These are phyloP conservation scores for Caenorhabditis zanzibari DNA, from an alignment of 2,888 invertebrate genomes.

Conservation along the genomic window DNA sequence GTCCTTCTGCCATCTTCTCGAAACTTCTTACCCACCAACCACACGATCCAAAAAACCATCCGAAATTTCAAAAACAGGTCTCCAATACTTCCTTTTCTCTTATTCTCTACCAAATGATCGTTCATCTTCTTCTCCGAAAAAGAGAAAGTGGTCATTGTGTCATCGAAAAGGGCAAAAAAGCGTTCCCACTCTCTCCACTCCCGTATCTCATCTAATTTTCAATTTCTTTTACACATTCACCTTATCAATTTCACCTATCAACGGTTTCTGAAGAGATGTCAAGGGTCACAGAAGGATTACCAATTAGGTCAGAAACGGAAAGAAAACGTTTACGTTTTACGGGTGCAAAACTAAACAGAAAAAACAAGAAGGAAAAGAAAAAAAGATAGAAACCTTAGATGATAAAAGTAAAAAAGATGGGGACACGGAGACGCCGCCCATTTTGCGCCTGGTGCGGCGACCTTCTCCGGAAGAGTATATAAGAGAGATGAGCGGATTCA, in stretches of 20 bases:
- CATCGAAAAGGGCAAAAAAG: slow-evolving; percentile 53
- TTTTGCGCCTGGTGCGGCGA: slow-evolving; percentile 61
- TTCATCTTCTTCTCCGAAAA: slow-evolving; percentile 21
- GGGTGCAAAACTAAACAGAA: slow-evolving; percentile 44
- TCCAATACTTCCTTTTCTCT: slow-evolving; percentile 13
- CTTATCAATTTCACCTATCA: slow-evolving; percentile 51
- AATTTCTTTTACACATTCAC: slow-evolving; percentile 9
- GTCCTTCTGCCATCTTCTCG: slow-evolving; percentile 22
- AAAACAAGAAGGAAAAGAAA: background rate
- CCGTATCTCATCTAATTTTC: slow-evolving; percentile 17
- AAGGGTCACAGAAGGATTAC: slow-evolving; percentile 34
- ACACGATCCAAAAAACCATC: slow-evolving; percentile 25
- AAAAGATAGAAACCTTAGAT: slow-evolving; percentile 45
- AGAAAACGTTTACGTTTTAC: slow-evolving; percentile 61
- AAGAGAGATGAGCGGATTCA: background rate
- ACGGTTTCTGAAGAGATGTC: slow-evolving; percentile 32
- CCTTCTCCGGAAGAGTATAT: slow-evolving; percentile 63
- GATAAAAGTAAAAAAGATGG: slow-evolving; percentile 56
- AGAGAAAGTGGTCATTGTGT: slow-evolving; percentile 57
- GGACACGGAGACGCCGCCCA: slow-evolving; percentile 50
- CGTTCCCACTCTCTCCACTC: slow-evolving; percentile 37
- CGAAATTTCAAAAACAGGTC: slow-evolving; percentile 37
- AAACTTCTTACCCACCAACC: slow-evolving; percentile 7
- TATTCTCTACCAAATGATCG: background rate
- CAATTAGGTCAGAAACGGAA: slow-evolving; percentile 64